Base-by-base conservation (phyloP, 2,797 vertebrate species). In the Microchirus variegatus region DNA sequence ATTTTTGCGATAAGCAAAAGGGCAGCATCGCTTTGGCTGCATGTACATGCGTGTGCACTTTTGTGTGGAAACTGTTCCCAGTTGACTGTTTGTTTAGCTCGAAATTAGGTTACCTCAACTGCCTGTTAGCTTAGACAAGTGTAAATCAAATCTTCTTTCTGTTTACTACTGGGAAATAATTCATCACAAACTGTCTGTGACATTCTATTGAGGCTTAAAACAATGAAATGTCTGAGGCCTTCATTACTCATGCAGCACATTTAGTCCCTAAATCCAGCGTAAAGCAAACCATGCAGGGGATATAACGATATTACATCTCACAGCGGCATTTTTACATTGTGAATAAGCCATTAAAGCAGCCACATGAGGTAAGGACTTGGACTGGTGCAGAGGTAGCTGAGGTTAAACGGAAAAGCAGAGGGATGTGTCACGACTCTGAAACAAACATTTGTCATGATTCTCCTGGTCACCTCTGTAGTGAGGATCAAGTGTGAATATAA, bases 1-100 rank as follows among this genome's bases (percentile, higher is more conserved):
- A 89, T 86, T 87, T 88, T 87, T 88, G 73, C 68, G 87, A 91
- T 85, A 87, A 84, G 76, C 81, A 84, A 59, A 67, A 85, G 81
- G 75, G 70, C 77, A 80, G 63, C 63, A 69, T 67, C 12, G 66
- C 70, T 68, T 82, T 83, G 73, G 73, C 70, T 72, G 48, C 7
- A 1, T 57, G 48, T 10, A 17, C n/a, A 36, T 52, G 38, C 36
- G 10, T 62, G 19, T 36, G 42, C 42, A 41, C 37, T 16, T n/a
- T 17, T 52, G 58, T 59, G 75, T 56, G 67, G 48, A 44, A 59
- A 53, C 48, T 78, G 67, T 70, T 22, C 22, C 22, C 22, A 2
- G n/a, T 68, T 77, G 70, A 77, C 78, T 75, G 80, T 86, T 83
- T 80, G 70, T 87, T 83, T 67, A 78, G 59, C 53, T 67, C 77